phyloP scores from a whole-genome alignment of 2,113 vertebrate species.

The Haemorhous mexicanus region DNA sequence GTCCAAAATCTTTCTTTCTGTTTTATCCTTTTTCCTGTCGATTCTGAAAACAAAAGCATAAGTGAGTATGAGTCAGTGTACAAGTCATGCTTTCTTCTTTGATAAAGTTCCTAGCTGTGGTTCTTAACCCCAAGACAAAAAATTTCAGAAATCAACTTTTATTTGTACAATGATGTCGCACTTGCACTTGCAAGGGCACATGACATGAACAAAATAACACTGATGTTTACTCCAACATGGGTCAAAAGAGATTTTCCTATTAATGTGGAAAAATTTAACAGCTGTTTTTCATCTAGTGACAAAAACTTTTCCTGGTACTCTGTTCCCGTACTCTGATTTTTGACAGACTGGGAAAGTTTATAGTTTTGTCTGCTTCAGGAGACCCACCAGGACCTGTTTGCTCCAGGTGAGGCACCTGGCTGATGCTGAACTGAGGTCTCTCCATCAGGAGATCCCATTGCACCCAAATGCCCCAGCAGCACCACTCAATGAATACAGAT shows the following conservation, averaged over 20 bases:
- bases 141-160: not conserved
- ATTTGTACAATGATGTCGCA: not conserved
- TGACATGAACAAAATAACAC: not conserved
- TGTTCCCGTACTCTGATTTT: not conserved
- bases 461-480: fast-evolving
- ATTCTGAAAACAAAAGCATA: conserved; percentile 77
- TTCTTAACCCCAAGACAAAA: not conserved
- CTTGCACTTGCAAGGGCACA: not conserved
- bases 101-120: not conserved
- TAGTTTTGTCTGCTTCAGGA: not conserved
- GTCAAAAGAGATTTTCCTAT: not conserved
- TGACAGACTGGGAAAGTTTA: not conserved
- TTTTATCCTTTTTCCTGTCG: conserved; percentile 96
- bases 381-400: not conserved
- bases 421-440: not conserved
- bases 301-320: not conserved
- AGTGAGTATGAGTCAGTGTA: not conserved
- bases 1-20: conserved; percentile 95
- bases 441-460: fast-evolving
- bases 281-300: not conserved
- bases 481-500: not conserved
- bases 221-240: not conserved
- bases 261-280: not conserved
- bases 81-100: not conserved
- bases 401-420: not conserved